Percentiles rank a stretch among this genome's conserved stretches.
Evolutionary conservation across 1,140 invertebrate species (phyloP).

Genomic region (Apis mellifera): DNA sequence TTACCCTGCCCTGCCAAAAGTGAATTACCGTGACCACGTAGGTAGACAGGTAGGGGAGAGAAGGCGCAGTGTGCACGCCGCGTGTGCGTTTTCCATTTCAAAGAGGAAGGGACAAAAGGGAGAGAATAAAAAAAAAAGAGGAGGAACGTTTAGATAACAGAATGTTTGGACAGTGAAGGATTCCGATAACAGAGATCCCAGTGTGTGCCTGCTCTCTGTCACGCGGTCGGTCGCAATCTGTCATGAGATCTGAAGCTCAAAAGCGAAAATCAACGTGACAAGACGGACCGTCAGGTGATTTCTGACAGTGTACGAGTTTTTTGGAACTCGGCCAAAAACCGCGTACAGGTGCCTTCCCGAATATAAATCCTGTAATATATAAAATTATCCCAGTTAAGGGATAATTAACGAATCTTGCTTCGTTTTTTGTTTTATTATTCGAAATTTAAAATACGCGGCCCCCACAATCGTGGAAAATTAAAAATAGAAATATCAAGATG

Average conservation of each 20-base stretch:
- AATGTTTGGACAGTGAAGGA: slow-evolving; percentile 20
- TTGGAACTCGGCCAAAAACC: slow-evolving; percentile 15
- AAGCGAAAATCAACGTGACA: slow-evolving; percentile 26
- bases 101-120: background rate
- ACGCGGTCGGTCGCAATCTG: slow-evolving; percentile 45
- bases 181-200: slow-evolving; percentile 29
- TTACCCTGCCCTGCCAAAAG: too few species aligned
- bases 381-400: too few species aligned
- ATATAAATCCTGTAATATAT: too few species aligned
- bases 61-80: too few species aligned
- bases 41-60: too few species aligned
- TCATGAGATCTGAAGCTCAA: slow-evolving; percentile 40
- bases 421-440: too few species aligned
- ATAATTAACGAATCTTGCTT: too few species aligned
- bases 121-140: background rate
- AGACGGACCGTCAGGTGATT: slow-evolving; percentile 32
- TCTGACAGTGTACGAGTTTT: slow-evolving; percentile 33
- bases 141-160: slow-evolving; percentile 19
- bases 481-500: too few species aligned
- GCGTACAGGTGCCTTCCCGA: background rate
- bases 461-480: too few species aligned
- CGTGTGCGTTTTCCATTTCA: background rate
- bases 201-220: background rate
- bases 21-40: too few species aligned
- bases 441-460: too few species aligned